Conservation (phyloP, 1,140 invertebrate species). For the Trichoplusia ni region DNA sequence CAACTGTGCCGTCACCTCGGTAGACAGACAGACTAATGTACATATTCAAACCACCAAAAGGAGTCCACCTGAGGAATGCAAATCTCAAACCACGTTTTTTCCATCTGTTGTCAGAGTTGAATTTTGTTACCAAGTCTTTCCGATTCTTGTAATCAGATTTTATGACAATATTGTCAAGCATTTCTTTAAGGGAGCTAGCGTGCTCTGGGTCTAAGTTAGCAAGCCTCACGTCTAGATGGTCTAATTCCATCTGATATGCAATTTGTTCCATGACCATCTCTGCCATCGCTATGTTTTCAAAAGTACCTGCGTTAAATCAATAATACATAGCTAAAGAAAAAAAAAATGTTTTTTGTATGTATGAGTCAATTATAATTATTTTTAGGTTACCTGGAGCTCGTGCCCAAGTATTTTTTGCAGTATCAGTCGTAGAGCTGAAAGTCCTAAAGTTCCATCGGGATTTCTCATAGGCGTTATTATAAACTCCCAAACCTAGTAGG, state of each 20-base stretch:
- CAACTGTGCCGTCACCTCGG: conserved; percentile 26
- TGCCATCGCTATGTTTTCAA: conserved; percentile 85
- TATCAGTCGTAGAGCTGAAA: conserved; percentile 54
- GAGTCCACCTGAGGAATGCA: conserved; percentile 23
- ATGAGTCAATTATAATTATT: too few relatives aligned
- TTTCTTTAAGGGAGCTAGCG: conserved; percentile 53
- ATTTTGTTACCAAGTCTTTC: conserved; percentile 11
- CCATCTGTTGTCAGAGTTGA: conserved; percentile 33
- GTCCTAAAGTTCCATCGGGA: conserved; percentile 34
- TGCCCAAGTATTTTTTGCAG: conserved; percentile 82
- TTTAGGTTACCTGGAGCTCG: conserved; percentile 50
- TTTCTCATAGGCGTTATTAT: conserved; percentile 43
- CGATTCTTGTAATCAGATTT: conserved; percentile 18
- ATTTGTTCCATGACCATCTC: conserved; percentile 94
- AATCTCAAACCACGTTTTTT: conserved; percentile 35
- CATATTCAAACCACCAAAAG: not conserved
- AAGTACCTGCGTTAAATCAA: conserved; percentile 78
- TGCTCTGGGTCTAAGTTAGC: conserved; percentile 83
- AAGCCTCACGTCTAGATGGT: conserved; percentile 86
- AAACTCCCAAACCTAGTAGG: not conserved
- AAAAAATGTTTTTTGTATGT: not conserved
- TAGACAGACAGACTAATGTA: conserved; percentile 25
- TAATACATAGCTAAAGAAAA: not conserved
- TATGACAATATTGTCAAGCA: conserved; percentile 11
- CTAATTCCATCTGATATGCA: conserved; percentile 84